Evolutionary conservation across 1,140 invertebrate genomes (phyloP).

Genomic region (Aphaenogaster rudis): DNA sequence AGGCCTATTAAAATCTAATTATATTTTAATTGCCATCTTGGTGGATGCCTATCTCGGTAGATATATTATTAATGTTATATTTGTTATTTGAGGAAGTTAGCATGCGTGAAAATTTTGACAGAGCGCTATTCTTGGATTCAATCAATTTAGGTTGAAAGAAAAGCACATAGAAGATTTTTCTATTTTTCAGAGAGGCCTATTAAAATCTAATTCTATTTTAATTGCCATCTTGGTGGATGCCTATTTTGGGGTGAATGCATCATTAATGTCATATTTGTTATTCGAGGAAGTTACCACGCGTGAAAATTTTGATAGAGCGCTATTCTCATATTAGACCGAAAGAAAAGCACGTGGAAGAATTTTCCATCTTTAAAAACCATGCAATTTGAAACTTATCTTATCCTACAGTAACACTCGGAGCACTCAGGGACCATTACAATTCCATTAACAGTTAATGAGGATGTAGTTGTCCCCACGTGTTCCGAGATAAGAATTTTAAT

Average conservation of each 20-base stretch:
- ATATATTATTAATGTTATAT: not conserved
- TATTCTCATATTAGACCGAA: not conserved
- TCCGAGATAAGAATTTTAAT: constrained; percentile 15
- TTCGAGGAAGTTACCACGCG: not conserved
- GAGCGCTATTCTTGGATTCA: not conserved
- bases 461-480: not conserved
- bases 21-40: not conserved
- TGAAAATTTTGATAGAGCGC: not conserved
- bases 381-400: not conserved
- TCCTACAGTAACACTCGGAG: not conserved
- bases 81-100: not conserved
- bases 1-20: not conserved
- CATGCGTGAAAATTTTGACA: not conserved
- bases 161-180: not conserved
- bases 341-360: not conserved
- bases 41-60: not conserved
- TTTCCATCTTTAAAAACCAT: not conserved
- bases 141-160: not conserved
- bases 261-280: not conserved
- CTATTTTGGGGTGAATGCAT: not conserved
- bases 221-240: not conserved
- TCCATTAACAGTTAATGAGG: constrained; percentile 18
- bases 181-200: not conserved
- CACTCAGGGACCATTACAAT: not conserved
- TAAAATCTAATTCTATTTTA: not conserved